Evolutionary conservation across 2,797 vertebrate species (phyloP).

Genomic region (Poecile montanus): DNA sequence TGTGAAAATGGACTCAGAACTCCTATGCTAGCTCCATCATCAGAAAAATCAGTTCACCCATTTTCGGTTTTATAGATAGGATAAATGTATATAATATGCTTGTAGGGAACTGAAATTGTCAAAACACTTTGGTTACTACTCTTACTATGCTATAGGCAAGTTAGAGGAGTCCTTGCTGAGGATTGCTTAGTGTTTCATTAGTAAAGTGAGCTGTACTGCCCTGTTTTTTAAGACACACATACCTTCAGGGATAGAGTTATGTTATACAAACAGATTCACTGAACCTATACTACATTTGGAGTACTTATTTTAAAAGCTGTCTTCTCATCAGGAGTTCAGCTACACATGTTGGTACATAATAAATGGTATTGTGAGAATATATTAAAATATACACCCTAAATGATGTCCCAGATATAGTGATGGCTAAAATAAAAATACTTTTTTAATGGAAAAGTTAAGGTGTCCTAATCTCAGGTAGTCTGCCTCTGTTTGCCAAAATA

Average conservation of each 20-base stretch:
- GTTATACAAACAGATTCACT: background rate
- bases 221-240: background rate
- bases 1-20: background rate
- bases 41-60: background rate
- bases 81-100: background rate
- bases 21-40: background rate
- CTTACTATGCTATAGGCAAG: background rate
- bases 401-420: background rate
- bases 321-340: background rate
- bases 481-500: background rate
- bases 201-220: background rate
- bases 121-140: background rate
- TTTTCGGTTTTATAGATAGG: background rate
- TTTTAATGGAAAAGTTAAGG: background rate
- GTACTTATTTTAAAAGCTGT: background rate
- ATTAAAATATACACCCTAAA: background rate
- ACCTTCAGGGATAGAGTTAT: background rate
- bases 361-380: background rate
- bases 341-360: background rate
- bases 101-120: background rate
- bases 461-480: background rate
- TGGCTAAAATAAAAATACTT: background rate
- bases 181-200: background rate
- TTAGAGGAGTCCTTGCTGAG: background rate
- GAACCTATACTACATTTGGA: background rate